These are phyloP conservation scores for Cephus rjabovi DNA, from an alignment of 2,888 invertebrate genomes.

Conservation along the genomic window DNA sequence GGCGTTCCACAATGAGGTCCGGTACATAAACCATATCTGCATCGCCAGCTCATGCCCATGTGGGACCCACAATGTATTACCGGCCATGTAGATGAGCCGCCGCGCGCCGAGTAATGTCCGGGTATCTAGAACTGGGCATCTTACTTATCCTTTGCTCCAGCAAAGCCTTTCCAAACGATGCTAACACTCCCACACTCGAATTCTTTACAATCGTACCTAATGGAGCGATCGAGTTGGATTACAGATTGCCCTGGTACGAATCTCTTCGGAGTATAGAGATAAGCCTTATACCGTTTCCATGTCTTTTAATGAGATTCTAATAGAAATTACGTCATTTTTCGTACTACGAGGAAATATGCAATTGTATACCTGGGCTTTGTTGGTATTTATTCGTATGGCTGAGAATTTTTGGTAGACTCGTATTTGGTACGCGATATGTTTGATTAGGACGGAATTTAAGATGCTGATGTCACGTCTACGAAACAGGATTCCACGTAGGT, in stretches of 20 bases:
- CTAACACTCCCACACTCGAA: neutral
- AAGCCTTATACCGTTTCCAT: neutral
- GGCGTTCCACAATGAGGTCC: slow-evolving; percentile 51
- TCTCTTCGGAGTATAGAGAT: neutral
- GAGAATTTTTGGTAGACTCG: too few relatives aligned
- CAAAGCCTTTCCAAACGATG: slow-evolving; percentile 3
- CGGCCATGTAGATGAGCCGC: slow-evolving; percentile 41
- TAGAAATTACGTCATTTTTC: neutral
- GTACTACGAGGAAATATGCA: neutral
- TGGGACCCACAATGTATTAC: slow-evolving; percentile 20
- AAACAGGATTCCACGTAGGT: neutral
- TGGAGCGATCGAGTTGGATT: neutral
- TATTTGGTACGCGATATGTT: neutral
- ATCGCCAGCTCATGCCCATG: slow-evolving; percentile 30
- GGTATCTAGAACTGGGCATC: slow-evolving; percentile 42
- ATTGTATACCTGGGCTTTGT: neutral
- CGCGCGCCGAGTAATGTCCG: slow-evolving; percentile 34
- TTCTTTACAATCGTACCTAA: neutral
- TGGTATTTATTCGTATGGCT: neutral
- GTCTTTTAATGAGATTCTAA: neutral
- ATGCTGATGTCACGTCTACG: neutral
- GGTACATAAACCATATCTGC: slow-evolving; percentile 63
- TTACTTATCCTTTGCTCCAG: slow-evolving; percentile 10
- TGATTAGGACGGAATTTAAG: neutral
- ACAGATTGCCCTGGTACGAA: neutral